A percentile compares a stretch with the other conserved stretches of the same genome.
Evolutionary conservation across 2,888 invertebrate species (phyloP).

Genomic region (Schizaphis graminum): DNA sequence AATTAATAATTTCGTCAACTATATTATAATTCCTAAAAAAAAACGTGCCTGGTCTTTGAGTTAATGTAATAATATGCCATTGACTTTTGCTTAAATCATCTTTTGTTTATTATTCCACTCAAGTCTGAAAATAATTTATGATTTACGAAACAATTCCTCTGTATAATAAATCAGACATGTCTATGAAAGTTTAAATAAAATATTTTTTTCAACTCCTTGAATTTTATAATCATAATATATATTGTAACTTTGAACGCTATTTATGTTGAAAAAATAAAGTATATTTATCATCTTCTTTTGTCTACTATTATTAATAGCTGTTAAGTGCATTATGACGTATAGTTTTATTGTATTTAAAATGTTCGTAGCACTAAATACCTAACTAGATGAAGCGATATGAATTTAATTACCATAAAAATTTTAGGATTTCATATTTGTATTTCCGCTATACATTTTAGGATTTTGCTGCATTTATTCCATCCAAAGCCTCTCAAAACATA

Average conservation of each 20-base stretch:
- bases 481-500: no score
- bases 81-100: background rate
- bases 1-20: background rate
- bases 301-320: background rate
- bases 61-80: background rate
- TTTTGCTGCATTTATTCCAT: no score
- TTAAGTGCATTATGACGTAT: background rate
- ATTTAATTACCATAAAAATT: background rate
- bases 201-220: background rate
- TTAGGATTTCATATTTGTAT: no score
- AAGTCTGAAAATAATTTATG: slow-evolving; percentile 9
- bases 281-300: background rate
- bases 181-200: background rate
- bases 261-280: background rate
- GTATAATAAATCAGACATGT: slow-evolving; percentile 6
- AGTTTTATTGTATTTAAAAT: background rate
- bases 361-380: background rate
- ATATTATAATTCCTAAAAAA: background rate
- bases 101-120: background rate
- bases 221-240: background rate
- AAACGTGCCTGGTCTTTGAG: background rate
- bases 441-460: no score
- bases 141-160: background rate
- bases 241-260: background rate
- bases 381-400: background rate